Percentiles rank a stretch among this genome's conserved stretches.
Evolutionary conservation across 2,888 invertebrate species (phyloP).

Genomic region (Desoria tigrina): DNA sequence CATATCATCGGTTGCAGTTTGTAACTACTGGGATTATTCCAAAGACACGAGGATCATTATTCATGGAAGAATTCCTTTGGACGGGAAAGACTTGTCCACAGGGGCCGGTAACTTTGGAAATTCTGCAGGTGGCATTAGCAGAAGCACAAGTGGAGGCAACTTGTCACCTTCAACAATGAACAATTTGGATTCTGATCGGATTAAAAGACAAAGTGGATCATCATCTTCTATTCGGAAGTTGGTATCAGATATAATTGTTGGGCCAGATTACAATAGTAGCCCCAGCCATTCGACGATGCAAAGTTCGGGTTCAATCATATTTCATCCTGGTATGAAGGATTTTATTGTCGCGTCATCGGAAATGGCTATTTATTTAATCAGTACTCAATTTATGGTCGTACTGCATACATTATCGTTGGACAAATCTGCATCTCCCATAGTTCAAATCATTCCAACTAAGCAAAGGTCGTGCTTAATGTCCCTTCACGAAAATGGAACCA

Average conservation of each 20-base stretch:
- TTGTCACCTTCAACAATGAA: slow-evolving; percentile 28
- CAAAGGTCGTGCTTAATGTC: slow-evolving; percentile 44
- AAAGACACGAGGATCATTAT: slow-evolving; percentile 12
- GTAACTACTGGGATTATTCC: slow-evolving; percentile 38
- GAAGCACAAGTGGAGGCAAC: slow-evolving; percentile 16
- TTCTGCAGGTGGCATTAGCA: slow-evolving; percentile 20
- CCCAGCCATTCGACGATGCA: slow-evolving; percentile 25
- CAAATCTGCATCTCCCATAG: slow-evolving; percentile 30
- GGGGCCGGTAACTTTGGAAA: slow-evolving; percentile 16
- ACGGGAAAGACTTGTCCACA: slow-evolving; percentile 26
- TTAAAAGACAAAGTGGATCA: slow-evolving; percentile 31
- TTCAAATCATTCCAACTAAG: slow-evolving; percentile 39
- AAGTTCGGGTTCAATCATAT: slow-evolving; percentile 30
- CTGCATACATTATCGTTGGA: slow-evolving; percentile 39
- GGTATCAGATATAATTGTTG: slow-evolving; percentile 52
- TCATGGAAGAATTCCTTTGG: slow-evolving; percentile 3
- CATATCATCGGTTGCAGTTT: slow-evolving; percentile 23
- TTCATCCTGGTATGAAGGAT: slow-evolving; percentile 47
- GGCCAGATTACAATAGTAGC: slow-evolving; percentile 39
- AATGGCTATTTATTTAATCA: slow-evolving; percentile 43
- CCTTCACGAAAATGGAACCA: slow-evolving; percentile 49
- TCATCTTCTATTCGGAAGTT: slow-evolving; percentile 48
- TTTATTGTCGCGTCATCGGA: slow-evolving; percentile 44
- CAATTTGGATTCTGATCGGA: slow-evolving; percentile 9
- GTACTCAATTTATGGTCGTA: slow-evolving; percentile 46